Conservation (phyloP, 2,797 vertebrate genomes). For the Catamblyrhynchus diadema region DNA sequence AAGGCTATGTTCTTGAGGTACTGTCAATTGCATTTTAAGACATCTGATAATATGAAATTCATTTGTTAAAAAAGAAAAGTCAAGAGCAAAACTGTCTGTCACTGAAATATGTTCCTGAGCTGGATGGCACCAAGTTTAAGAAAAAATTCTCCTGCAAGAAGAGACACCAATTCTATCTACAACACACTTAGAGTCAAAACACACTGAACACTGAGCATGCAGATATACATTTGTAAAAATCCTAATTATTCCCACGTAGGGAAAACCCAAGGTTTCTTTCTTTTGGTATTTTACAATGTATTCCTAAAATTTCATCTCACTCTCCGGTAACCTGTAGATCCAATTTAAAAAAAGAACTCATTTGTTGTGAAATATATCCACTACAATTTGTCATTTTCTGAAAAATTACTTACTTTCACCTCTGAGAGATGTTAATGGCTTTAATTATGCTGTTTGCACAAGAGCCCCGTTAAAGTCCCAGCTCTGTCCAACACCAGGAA, state of each 20-base stretch:
- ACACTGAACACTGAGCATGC: neutral
- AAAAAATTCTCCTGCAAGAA: neutral
- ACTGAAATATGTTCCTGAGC: neutral
- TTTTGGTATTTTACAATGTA: neutral
- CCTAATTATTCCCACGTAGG: neutral
- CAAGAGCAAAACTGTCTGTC: neutral
- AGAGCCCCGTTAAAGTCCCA: neutral
- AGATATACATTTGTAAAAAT: neutral
- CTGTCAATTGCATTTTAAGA: conserved; percentile 34
- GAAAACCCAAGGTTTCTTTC: neutral
- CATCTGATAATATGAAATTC: conserved; percentile 14
- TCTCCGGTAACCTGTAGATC: neutral
- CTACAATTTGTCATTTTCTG: neutral
- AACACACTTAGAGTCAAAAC: neutral
- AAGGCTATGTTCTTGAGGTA: neutral
- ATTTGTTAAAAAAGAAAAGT: neutral
- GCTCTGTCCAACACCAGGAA: neutral
- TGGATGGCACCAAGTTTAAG: neutral
- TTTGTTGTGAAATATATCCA: neutral
- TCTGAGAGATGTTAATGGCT: neutral
- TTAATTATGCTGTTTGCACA: neutral
- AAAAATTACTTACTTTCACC: neutral
- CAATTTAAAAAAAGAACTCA: neutral
- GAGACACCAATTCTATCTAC: neutral
- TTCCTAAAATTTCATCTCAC: neutral